Evolutionary conservation across 2,113 vertebrate genomes (phyloP).

Genomic region (Strix aluco): DNA sequence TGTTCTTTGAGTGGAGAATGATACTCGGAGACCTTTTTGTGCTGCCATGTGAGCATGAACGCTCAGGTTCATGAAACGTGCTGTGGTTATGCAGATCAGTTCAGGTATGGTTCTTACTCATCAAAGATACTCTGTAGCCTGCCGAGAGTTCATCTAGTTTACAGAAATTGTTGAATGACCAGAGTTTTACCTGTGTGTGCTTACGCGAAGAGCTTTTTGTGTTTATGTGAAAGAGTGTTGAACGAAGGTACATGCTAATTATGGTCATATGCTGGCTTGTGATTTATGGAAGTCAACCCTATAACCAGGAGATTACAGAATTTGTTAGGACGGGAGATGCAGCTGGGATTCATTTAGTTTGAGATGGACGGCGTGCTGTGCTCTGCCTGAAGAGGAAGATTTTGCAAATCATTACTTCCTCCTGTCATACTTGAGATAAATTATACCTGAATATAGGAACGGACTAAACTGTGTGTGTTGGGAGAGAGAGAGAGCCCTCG

Average conservation of each 20-base stretch:
- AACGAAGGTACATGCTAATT: background rate
- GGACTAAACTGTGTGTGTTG: background rate
- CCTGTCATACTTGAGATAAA: background rate
- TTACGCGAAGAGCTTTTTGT: background rate
- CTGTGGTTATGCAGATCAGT: background rate
- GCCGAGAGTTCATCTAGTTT: background rate
- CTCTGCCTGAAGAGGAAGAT: background rate
- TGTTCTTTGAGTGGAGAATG: background rate
- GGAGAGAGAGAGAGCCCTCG: background rate
- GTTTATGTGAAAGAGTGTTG: background rate
- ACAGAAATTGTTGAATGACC: background rate
- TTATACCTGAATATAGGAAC: background rate
- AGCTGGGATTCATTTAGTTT: slow-evolving; percentile 3
- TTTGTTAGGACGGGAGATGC: background rate
- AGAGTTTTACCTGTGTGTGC: background rate
- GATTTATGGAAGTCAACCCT: background rate
- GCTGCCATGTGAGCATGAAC: background rate
- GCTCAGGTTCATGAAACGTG: background rate
- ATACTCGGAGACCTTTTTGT: background rate
- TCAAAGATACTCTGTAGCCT: background rate
- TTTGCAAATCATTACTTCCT: background rate
- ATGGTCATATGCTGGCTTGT: background rate
- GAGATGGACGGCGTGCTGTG: background rate
- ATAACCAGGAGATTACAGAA: background rate
- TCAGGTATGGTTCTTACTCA: background rate